A percentile compares a stretch with the other conserved stretches of the same genome.
Evolutionary conservation across 2,888 invertebrate species (phyloP).

Genomic region (Lymantria monacha): DNA sequence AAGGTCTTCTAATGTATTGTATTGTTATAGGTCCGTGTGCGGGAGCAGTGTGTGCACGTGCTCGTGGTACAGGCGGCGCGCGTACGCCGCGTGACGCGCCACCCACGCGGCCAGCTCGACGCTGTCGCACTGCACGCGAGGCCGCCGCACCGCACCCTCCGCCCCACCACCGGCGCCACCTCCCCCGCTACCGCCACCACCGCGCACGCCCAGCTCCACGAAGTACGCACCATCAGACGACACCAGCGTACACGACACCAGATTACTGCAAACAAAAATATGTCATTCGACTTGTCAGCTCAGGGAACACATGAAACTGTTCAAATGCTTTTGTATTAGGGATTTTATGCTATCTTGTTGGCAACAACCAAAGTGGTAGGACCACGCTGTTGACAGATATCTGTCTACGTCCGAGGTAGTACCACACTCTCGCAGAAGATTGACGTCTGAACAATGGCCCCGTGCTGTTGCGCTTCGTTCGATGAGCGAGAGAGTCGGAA

Average conservation of each 20-base stretch:
- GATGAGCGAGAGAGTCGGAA: too few relatives aligned
- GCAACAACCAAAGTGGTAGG: too few relatives aligned
- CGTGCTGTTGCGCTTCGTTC: too few relatives aligned
- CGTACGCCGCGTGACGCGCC: conserved; percentile 93
- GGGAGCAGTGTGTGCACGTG: conserved; percentile 86
- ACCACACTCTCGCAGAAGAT: too few relatives aligned
- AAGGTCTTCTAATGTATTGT: too few relatives aligned
- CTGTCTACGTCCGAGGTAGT: too few relatives aligned
- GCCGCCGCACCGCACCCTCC: conserved; percentile 81
- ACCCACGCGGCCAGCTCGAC: conserved; percentile 86
- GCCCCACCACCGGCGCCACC: conserved; percentile 56
- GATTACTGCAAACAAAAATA: conserved; percentile 68
- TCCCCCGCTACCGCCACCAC: conserved; percentile 39
- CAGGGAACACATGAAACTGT: not conserved
- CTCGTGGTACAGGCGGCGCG: conserved; percentile 92
- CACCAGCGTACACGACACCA: conserved; percentile 85
- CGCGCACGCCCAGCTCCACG: conserved; percentile 85
- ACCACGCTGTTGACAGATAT: too few relatives aligned
- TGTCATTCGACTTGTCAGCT: not conserved
- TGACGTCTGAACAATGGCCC: too few relatives aligned
- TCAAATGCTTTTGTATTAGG: too few relatives aligned
- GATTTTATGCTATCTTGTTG: too few relatives aligned
- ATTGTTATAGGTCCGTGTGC: conserved; percentile 40
- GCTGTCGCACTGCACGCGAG: conserved; percentile 90
- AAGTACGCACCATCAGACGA: conserved; percentile 82